phyloP scores from a whole-genome alignment of 1,140 invertebrate species.

The Brachionus angularis region DNA sequence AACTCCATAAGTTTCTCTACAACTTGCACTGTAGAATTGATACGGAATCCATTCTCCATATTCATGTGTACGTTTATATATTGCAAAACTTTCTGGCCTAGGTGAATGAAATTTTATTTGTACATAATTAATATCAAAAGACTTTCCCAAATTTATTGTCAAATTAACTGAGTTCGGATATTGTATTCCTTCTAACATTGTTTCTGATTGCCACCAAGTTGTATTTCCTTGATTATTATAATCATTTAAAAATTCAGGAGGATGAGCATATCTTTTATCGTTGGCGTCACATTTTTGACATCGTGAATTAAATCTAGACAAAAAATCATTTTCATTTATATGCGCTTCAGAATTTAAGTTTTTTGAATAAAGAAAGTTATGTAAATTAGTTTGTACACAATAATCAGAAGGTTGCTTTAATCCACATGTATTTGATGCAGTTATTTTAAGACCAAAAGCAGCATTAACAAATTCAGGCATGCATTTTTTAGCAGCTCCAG shows the following conservation, averaged over 20 bases:
- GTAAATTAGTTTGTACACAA: constrained; percentile 73
- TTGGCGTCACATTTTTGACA: constrained; percentile 60
- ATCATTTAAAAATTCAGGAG: constrained; percentile 77
- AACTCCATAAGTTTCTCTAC: constrained; percentile 79
- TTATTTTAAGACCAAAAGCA: constrained; percentile 77
- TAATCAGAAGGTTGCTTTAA: constrained; percentile 58
- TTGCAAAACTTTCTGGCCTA: constrained; percentile 76
- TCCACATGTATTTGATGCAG: constrained; percentile 92
- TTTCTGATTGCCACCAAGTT: constrained; percentile 98
- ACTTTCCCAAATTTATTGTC: constrained; percentile 88
- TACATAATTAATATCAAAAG: constrained; percentile 94
- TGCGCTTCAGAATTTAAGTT: background rate
- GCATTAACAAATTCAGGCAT: constrained; percentile 93
- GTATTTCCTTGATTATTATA: constrained; percentile 68
- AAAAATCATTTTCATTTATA: constrained; percentile 61
- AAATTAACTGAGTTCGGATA: constrained; percentile 85
- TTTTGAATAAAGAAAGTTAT: background rate
- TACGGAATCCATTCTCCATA: constrained; percentile 75
- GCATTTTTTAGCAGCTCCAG: constrained; percentile 69
- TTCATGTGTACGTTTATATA: constrained; percentile 84
- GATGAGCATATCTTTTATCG: constrained; percentile 64
- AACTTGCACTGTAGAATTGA: constrained; percentile 66
- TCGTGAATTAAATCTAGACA: constrained; percentile 58
- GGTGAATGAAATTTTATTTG: constrained; percentile 86
- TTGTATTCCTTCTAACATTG: constrained; percentile 86